Base-by-base conservation (phyloP, 2,113 vertebrate species). In the Gopherus flavomarginatus region DNA sequence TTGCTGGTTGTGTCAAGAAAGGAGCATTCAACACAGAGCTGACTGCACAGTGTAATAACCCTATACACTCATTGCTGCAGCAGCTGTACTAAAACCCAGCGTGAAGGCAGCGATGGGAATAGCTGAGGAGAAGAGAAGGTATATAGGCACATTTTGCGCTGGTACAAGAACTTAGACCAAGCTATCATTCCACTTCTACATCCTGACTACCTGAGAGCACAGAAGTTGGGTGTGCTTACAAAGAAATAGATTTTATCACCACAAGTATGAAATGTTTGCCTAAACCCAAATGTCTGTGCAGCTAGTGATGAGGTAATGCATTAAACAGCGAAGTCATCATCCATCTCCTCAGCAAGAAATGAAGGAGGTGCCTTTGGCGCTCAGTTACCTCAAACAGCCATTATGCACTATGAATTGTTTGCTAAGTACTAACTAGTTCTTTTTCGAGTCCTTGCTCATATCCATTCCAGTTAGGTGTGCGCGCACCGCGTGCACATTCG, bases 1-100 rank as follows among this genome's bases (percentile, higher is more conserved):
- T 84, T 90, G 86, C 83, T 94, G 87, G 78, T 31, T 29, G 31
- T 35, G 17, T 31, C 94, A 95, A 19, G 89, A 89, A 54, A 87
- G 35, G 49, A 77, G 83, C 47, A 90, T 29, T 85, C 84, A 87
- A 77, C 80, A 88, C 10, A 83, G 65, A 3, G 93, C 69, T 75
- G 83, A 83, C 87, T 92, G 54, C 81, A 29, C 31, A 47, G 31
- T 89, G 81, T 38, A 69, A 19, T 54, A 19, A 50, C 50, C 52
- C 8, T 8, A 8, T 3, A 19, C 53, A 53, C 26, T 54, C 31
- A 77, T 38, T 90, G 88, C 59, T 44, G 5, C 72, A 27, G 5
- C 22, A 44, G 42, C 72, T 44, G 22, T 13, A 7, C 24, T 44
- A 26, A 22, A 44, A 44, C 38, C 42, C 38, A 26, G n/a, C 6